Evolutionary conservation across 2,113 vertebrate species (phyloP).

Genomic region (Neotoma lepida): DNA sequence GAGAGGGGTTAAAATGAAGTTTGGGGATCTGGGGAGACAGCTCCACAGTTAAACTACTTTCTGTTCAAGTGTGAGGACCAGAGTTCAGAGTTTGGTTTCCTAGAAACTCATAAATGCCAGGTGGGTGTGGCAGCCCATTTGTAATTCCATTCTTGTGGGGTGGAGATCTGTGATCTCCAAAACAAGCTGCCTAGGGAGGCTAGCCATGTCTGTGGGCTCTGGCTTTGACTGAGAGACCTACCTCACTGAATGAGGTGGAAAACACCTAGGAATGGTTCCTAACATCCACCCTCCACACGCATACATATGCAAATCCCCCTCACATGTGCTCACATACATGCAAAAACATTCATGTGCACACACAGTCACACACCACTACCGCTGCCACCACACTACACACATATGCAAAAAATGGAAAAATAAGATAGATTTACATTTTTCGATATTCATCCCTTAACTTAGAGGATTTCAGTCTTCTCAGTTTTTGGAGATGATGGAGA

Average conservation of each 20-base stretch:
- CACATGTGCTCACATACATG: neutral
- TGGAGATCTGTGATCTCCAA: neutral
- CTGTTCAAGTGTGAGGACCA: neutral
- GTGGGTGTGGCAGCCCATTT: too few relatives aligned
- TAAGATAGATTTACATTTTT: slow-evolving; percentile 44
- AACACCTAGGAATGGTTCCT: neutral
- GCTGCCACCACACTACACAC: neutral
- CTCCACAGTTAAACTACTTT: too few relatives aligned
- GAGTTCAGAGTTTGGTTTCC: too few relatives aligned
- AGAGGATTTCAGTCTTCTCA: slow-evolving; percentile 58
- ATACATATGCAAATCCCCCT: neutral
- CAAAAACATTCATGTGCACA: neutral
- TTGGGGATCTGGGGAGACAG: neutral
- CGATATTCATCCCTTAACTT: slow-evolving; percentile 57
- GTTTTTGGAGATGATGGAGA: slow-evolving; percentile 58
- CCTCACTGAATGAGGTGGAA: neutral
- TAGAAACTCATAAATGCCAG: neutral
- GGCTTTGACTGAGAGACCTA: neutral
- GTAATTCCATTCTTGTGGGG: neutral
- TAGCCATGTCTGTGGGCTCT: neutral
- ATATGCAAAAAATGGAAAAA: neutral
- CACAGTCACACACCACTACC: neutral
- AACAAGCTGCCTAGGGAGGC: neutral
- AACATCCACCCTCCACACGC: neutral
- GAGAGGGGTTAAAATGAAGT: neutral